Evolutionary conservation across 2,797 vertebrate genomes (phyloP), one percentile per base, ranked within the genome.

Genomic region (Phrynocephalus forsythii): DNA sequence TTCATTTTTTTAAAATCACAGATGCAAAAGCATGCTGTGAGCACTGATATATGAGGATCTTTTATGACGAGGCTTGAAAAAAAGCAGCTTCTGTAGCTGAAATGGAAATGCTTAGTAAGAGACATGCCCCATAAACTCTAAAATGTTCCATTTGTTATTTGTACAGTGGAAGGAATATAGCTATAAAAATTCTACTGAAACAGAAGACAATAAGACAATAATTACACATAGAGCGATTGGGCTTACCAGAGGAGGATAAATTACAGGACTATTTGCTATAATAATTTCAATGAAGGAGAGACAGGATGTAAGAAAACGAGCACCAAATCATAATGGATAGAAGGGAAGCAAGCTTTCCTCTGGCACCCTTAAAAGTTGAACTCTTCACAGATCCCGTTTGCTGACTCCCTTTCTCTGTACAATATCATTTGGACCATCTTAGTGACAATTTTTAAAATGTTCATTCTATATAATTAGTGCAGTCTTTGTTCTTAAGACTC

Each of bases 131-230:
- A 63, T 63, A 63, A 63, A 79, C 26, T 33, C 48, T 38, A 22
- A 50, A 52, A 38, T 69, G 86, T 71, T 86, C 85, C 82, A 85
- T 90, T 92, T 91, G 90, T 91, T 94, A 89, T 90, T 92, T 48
- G 82, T 89, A 89, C 50, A 78, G 66, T 56, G 66, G 44, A 66
- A 69, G 30, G 69, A 69, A 18, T 11, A 38, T 10, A 68, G n/a
- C 44, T 20, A 24, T 72, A 33, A 67, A 77, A 85, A 1, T 3
- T 85, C 76, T 50, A 6, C 26, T 67, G 63, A 38, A 85, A 50
- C 38, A 28, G 26, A 68, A 7, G 52, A 56, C 52, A 56, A 68
- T 79, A 72, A 69, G 85, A 7, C 15, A 86, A 68, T 44, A 77
- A 66, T 79, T 69, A 33, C 79, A 71, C 56, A 67, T 71, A 33